Evolutionary conservation across 2,888 invertebrate species (phyloP), one percentile per base, ranked within the genome.

Genomic region (Dromius quadrimaculatus): DNA sequence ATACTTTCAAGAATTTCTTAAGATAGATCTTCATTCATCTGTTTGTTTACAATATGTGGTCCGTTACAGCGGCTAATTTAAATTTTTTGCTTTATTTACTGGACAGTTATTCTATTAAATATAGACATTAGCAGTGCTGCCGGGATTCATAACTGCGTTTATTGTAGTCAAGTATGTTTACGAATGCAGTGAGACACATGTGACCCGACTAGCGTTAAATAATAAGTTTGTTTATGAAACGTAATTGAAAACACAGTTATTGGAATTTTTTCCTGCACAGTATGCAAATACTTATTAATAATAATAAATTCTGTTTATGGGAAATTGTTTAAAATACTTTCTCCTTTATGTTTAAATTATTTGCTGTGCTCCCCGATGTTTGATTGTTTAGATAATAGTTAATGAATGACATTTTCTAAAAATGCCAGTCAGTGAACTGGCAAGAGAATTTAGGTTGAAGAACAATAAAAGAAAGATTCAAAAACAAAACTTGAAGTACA

Each of bases 361-460:
- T 54, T 54, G 50, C n/a, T 47, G 47, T 28, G 23, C 28, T 38
- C 13, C 15, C 15, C 28, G 50, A n/a, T 28, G 32, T 15, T 54
- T 54, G 50, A 54, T 54, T 54, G 28, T 54, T 54, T 23, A 54
- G 50, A 54, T 47, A 28, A n/a, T 54, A 17, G 28, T 11, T 54
- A 13, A 54, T 54, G 32, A 54, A 54, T 54, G 28, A 54, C 50
- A 54, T 54, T 47, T 45, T 54, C 28, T 54, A 54, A 23, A 41
- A 41, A 6, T 36, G 36, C n/a, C 13, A 32, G 50, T 28, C 28
- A 50, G 13, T 50, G 47, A 50, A 50, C 47, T 50, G 22, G 1
- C 11, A 41, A n/a, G 41, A 41, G 15, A 41, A 5, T 41, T 15
- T 6, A 41, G 8, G 28, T 28, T 28, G 3, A 8, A 3, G 28